Evolutionary conservation across 2,888 invertebrate species (phyloP).

Genomic region (Zygaena filipendulae): DNA sequence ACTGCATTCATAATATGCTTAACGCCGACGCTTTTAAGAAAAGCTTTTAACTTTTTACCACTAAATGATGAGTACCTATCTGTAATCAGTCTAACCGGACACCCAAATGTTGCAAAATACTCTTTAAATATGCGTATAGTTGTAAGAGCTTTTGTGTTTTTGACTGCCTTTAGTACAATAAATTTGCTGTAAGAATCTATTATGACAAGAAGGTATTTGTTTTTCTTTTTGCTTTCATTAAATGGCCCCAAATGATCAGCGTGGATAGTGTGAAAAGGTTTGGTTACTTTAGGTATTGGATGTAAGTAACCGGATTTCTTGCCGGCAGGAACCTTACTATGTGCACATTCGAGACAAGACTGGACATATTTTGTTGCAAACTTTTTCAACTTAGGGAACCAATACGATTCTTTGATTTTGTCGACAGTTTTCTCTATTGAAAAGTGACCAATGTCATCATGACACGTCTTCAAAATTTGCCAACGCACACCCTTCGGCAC

Average conservation of each 20-base stretch:
- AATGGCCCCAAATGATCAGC: conserved; percentile 19
- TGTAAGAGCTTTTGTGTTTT: conserved; percentile 14
- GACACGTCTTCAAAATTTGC: conserved; percentile 12
- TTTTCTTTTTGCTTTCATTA: conserved; percentile 13
- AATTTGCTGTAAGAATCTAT: conserved; percentile 18
- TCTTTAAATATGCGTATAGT: conserved; percentile 13
- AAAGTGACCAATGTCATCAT: conserved; percentile 17
- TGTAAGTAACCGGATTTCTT: conserved; percentile 18
- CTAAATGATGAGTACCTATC: conserved; percentile 14
- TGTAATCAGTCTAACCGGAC: conserved; percentile 15
- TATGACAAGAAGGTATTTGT: conserved; percentile 15
- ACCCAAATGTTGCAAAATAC: conserved; percentile 16
- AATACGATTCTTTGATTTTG: conserved; percentile 5
- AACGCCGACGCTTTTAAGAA: conserved; percentile 5
- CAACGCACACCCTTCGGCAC: conserved; percentile 15
- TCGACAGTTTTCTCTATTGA: conserved; percentile 17
- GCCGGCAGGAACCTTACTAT: conserved; percentile 17
- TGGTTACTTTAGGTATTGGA: conserved; percentile 15
- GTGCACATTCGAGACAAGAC: conserved; percentile 12
- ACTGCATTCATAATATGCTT: conserved; percentile 16
- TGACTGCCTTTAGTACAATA: conserved; percentile 13
- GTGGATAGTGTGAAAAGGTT: conserved; percentile 20
- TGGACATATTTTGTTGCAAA: conserved; percentile 12
- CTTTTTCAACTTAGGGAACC: conserved; percentile 10
- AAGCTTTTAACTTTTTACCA: conserved; percentile 15